Base-by-base conservation (phyloP, 2,888 invertebrate genomes). In the Cremastobaeus sp. region DNA sequence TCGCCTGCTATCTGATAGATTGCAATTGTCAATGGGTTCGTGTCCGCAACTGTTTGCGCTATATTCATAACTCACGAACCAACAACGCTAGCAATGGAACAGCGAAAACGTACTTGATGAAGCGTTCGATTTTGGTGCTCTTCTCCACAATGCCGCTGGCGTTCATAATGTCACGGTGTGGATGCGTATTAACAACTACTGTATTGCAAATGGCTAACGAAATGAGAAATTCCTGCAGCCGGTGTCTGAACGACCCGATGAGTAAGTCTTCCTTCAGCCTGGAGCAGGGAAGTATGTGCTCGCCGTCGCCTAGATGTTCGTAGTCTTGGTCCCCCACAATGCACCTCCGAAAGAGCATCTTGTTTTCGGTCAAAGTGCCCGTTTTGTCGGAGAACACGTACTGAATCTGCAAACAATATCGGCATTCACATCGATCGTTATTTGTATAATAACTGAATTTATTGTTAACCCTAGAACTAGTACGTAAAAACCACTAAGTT, bases 341-440 rank as follows among this genome's bases (percentile, higher is more conserved):
- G 85, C 98, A 98, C 47, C 95, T 91, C 62, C 96, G 92, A 88
- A 99, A 99, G 83, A 97, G 92, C 98, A 99, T 99, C 88, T 96
- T 94, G 88, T 99, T 99, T 88, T 98, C 98, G 0, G 99, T 99
- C 62, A 99, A 89, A 1, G 99, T 99, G 3, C 99, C 99, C 0
- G 99, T 99, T 89, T 99, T 99, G 88, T 99, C 99, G 6, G 96
- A 96, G 89, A 99, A 98, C 76, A 99, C 91, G 84, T 98, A 98
- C 83, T 96, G 94, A 47, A 95, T 91, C 89, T 90, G 59, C 6
- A 50, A 68, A 45, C 3, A 5, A 25, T n/a, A n/a, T n/a, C n/a
- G n/a, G n/a, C n/a, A n/a, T n/a, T n/a, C n/a, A n/a, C n/a, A n/a
- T n/a, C n/a, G n/a, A n/a, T n/a, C n/a, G n/a, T n/a, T n/a, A n/a